A percentile compares a stretch with the other conserved stretches of the same genome.
These are phyloP conservation scores for Junonia oenone DNA, from an alignment of 2,888 invertebrate species.

Conservation along the genomic window DNA sequence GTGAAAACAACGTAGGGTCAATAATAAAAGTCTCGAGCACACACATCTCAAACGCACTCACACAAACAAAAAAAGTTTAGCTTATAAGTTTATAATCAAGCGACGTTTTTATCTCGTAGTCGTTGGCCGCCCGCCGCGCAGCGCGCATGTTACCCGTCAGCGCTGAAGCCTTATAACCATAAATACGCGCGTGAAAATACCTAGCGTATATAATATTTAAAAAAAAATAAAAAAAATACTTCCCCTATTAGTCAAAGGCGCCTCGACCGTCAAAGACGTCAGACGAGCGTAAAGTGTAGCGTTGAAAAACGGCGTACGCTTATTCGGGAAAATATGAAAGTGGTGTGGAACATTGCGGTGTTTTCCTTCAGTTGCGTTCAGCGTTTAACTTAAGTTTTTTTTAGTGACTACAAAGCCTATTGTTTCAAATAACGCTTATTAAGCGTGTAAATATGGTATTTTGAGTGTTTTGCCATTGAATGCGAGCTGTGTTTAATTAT, in stretches of 20 bases:
- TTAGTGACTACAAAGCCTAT: slow-evolving; percentile 71
- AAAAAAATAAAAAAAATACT: slow-evolving; percentile 43
- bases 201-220: slow-evolving; percentile 50
- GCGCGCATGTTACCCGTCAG: slow-evolving; percentile 62
- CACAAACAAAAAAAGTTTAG: slow-evolving; percentile 71
- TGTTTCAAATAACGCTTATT: slow-evolving; percentile 58
- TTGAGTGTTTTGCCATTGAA: slow-evolving; percentile 67
- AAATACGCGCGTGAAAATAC: slow-evolving; percentile 63
- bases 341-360: slow-evolving; percentile 64
- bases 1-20: slow-evolving; percentile 72
- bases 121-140: slow-evolving; percentile 66
- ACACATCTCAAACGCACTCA: slow-evolving; percentile 63
- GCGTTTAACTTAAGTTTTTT: slow-evolving; percentile 56
- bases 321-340: slow-evolving; percentile 70
- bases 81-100: slow-evolving; percentile 79
- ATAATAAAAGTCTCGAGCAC: slow-evolving; percentile 61
- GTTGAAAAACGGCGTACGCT: slow-evolving; percentile 49
- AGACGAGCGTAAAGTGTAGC: slow-evolving; percentile 49
- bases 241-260: slow-evolving; percentile 44
- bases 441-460: slow-evolving; percentile 60
- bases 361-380: slow-evolving; percentile 57
- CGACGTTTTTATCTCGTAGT: slow-evolving; percentile 78
- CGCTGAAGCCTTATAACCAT: slow-evolving; percentile 45
- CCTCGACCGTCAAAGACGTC: slow-evolving; percentile 49
- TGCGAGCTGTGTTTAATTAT: slow-evolving; percentile 67